phyloP scores from a whole-genome alignment of 2,113 vertebrate species.

The Phyllostomus discolor region DNA sequence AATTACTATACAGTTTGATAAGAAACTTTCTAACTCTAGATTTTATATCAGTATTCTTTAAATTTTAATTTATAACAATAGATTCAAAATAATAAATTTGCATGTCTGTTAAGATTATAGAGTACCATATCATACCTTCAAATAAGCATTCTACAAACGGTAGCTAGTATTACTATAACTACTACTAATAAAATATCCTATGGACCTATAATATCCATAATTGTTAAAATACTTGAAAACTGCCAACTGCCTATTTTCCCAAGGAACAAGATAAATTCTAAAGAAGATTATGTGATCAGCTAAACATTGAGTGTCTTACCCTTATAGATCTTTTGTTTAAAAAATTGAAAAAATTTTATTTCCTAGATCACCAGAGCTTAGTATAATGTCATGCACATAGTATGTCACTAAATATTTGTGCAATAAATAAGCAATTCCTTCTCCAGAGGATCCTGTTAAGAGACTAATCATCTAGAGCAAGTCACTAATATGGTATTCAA shows the following conservation, averaged over 20 bases:
- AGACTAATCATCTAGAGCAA: not conserved
- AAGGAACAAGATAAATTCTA: not conserved
- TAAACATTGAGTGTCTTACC: not conserved
- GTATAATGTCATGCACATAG: not conserved
- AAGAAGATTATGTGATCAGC: not conserved
- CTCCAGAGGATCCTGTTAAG: not conserved
- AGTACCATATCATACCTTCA: not conserved
- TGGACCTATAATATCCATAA: not conserved
- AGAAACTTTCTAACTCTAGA: not conserved
- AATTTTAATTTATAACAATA: not conserved
- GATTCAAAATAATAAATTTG: not conserved
- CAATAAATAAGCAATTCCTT: not conserved
- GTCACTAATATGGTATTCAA: not conserved
- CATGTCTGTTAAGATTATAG: not conserved
- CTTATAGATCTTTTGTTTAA: not conserved
- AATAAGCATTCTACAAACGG: not conserved
- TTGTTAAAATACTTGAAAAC: constrained; percentile 1
- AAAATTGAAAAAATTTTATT: not conserved
- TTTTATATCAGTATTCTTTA: not conserved
- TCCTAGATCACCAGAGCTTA: not conserved
- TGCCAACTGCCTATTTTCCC: not conserved
- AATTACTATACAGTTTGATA: not conserved
- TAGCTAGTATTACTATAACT: not conserved
- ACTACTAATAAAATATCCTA: not conserved
- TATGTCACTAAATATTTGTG: not conserved